Percentiles rank a stretch among this genome's conserved stretches.
These are phyloP conservation scores for Aquatica leii DNA, from an alignment of 2,888 invertebrate species.

Conservation along the genomic window DNA sequence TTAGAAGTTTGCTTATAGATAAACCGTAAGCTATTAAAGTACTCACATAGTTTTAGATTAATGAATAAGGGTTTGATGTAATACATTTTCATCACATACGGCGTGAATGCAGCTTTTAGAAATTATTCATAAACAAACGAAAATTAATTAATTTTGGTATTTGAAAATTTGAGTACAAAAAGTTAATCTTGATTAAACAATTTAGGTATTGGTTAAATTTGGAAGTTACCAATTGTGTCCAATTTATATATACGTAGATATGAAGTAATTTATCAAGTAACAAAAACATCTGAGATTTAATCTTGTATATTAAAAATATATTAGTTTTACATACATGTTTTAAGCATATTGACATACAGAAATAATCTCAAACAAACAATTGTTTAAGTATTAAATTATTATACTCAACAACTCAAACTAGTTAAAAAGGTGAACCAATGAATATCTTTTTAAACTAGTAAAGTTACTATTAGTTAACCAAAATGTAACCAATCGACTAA, in stretches of 20 bases:
- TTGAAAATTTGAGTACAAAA: not conserved
- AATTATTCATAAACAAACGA: not conserved
- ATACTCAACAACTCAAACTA: too few relatives aligned
- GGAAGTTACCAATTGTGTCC: too few relatives aligned
- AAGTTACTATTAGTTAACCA: too few relatives aligned
- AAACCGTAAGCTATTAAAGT: not conserved
- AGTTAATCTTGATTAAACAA: not conserved
- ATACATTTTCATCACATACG: not conserved
- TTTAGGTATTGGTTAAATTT: not conserved
- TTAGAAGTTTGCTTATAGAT: not conserved
- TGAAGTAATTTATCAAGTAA: not conserved
- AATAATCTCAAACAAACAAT: too few relatives aligned
- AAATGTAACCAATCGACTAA: too few relatives aligned
- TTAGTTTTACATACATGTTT: too few relatives aligned
- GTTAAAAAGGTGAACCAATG: too few relatives aligned
- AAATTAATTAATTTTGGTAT: not conserved
- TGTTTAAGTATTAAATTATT: too few relatives aligned
- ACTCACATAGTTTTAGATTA: slow-evolving; percentile 6
- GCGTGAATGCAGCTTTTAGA: not conserved
- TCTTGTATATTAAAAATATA: too few relatives aligned
- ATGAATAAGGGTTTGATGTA: slow-evolving; percentile 7
- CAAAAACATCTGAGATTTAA: not conserved
- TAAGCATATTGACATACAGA: too few relatives aligned
- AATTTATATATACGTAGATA: too few relatives aligned
- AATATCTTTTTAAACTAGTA: too few relatives aligned